These are phyloP conservation scores for Myotis planiceps DNA, from an alignment of 2,797 vertebrate species.

Conservation along the genomic window DNA sequence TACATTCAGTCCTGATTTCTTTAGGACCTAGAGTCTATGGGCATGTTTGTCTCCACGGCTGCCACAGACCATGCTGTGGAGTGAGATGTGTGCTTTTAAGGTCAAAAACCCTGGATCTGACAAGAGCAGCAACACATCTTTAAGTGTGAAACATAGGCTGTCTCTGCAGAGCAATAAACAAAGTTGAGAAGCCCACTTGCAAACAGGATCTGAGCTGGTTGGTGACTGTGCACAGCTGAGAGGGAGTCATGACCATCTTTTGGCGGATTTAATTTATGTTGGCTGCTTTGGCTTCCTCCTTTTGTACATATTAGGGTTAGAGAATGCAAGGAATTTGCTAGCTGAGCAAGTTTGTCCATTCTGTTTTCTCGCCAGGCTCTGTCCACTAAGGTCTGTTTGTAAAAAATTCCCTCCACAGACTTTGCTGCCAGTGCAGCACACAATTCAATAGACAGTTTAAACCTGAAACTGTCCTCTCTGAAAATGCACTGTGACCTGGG, in stretches of 20 bases:
- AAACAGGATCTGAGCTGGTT: not conserved
- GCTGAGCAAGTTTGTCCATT: conserved; percentile 54
- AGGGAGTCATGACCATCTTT: not conserved
- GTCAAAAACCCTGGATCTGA: not conserved
- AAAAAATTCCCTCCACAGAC: conserved; percentile 21
- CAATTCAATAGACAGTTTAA: not conserved
- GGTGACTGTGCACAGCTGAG: not conserved
- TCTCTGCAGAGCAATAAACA: conserved; percentile 19
- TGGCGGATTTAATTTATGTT: not conserved
- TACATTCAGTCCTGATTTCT: not conserved
- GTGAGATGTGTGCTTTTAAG: not conserved
- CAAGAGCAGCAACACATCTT: not conserved
- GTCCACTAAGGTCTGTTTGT: conserved; percentile 20
- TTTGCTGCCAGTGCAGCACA: not conserved
- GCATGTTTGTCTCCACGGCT: not conserved
- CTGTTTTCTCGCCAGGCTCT: conserved; percentile 37
- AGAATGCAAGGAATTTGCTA: conserved; percentile 66
- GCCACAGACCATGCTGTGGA: not conserved
- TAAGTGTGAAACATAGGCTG: not conserved
- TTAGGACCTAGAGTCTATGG: not conserved
- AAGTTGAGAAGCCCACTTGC: not conserved
- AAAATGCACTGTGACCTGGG: not conserved
- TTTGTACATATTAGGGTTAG: conserved; percentile 13
- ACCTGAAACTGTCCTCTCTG: not conserved
- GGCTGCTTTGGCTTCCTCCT: conserved; percentile 51